phyloP scores from a whole-genome alignment of 2,888 invertebrate genomes.

The Allophyes oxyacanthae region DNA sequence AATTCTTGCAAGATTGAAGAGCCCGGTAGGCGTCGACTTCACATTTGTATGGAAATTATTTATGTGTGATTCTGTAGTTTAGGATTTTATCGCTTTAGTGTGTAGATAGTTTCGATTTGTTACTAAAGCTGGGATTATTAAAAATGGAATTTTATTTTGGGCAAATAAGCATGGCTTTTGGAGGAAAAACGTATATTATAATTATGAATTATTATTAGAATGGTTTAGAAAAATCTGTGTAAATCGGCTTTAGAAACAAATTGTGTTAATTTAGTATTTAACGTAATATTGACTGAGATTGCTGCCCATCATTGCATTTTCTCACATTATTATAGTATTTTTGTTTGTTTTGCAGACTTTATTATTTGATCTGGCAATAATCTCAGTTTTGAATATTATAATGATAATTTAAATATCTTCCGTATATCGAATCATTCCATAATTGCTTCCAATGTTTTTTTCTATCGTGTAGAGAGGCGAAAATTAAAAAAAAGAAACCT shows the following conservation, averaged over 20 bases:
- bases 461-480: conserved; percentile 31
- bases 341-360: conserved; percentile 53
- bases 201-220: too few species aligned
- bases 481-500: background rate
- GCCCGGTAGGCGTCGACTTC: conserved; percentile 52
- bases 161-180: conserved; percentile 43
- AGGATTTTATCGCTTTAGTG: conserved; percentile 73
- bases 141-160: conserved; percentile 25
- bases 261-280: conserved; percentile 55
- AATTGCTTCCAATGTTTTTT: conserved; percentile 78
- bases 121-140: conserved; percentile 55
- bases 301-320: conserved; percentile 54
- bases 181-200: background rate
- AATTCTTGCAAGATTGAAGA: conserved; percentile 15
- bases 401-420: conserved; percentile 68
- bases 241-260: conserved; percentile 53
- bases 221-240: conserved; percentile 13
- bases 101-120: conserved; percentile 74
- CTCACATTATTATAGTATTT: conserved; percentile 51
- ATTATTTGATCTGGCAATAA: conserved; percentile 69
- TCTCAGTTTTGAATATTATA: conserved; percentile 67
- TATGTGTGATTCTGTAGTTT: conserved; percentile 87
- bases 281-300: conserved; percentile 64
- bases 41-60: conserved; percentile 83
- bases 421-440: conserved; percentile 80